Base-by-base conservation (phyloP, 2,113 vertebrate species). In the Eulemur macaco region DNA sequence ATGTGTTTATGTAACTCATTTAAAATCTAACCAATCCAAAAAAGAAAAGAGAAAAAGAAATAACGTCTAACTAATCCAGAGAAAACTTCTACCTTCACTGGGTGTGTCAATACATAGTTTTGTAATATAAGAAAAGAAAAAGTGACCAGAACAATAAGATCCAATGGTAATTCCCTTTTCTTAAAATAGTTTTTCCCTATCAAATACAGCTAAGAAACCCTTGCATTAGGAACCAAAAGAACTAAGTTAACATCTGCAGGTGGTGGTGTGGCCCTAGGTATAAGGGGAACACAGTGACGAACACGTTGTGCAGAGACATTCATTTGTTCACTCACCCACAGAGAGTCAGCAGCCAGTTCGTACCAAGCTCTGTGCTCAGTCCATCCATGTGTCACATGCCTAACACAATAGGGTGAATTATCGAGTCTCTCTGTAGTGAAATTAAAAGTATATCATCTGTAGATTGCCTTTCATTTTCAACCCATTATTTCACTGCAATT, bases 1-100 rank as follows among this genome's bases (percentile, higher is more conserved):
- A 86, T 69, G 47, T 76, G 68, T 77, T 96, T 97, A 76, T 78
- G 37, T 94, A 93, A 97, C 94, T 77, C 31, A 85, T 52, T 77
- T 94, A 76, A 92, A 95, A 87, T 83, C 74, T 94, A 89, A 66
- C 54, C 60, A 91, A 42, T 45, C 37, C 64, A 85, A 66, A 92
- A n/a, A 74, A 93, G 54, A 8, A 56, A 56, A 56, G 2, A 56
- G 54, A 89, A 80, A n/a, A 66, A 66, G 63, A 60, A 60, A 29
- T 93, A 76, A 92, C 93, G 82, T 83, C 69, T 94, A 87, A 66
- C 50, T 54, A 86, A 42, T 50, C 45, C 64, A 87, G 64, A 92
- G 37, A 74, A 93, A 89, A 83, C 69, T 86, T 74, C n/a, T 54
- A 37, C 60, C 23, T 42, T 92, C 45, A 18, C 9, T 80, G 50